Evolutionary conservation across 2,888 invertebrate genomes (phyloP).

Genomic region (Dastarcus helophoroides): DNA sequence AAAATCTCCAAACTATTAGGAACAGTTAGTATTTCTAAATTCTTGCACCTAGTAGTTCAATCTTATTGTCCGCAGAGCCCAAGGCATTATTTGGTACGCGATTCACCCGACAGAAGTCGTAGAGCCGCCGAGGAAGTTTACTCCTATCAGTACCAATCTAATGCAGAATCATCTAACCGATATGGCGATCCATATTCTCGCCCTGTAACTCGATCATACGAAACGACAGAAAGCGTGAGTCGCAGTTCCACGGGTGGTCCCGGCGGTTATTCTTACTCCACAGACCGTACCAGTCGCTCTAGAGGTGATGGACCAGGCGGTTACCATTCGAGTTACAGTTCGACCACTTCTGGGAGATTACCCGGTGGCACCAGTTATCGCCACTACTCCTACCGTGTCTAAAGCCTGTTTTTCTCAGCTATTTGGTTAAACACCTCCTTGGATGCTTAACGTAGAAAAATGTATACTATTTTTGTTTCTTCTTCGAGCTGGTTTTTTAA

Average conservation of each 20-base stretch:
- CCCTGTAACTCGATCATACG: constrained; percentile 54
- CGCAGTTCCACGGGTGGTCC: constrained; percentile 56
- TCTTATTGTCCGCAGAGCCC: constrained; percentile 64
- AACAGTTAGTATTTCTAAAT: too few relatives aligned
- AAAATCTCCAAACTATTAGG: too few relatives aligned
- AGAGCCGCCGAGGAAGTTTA: constrained; percentile 74
- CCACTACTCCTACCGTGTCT: constrained; percentile 80
- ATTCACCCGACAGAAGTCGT: constrained; percentile 55
- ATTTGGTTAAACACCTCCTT: constrained; percentile 2
- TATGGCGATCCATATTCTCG: constrained; percentile 45
- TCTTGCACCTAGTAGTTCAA: too few relatives aligned
- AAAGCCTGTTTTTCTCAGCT: constrained; percentile 29
- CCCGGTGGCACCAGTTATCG: constrained; percentile 75
- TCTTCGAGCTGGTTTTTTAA: too few relatives aligned
- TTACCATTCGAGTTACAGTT: constrained; percentile 67
- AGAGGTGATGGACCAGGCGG: constrained; percentile 66
- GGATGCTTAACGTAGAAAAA: constrained; percentile 3
- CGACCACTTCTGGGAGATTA: constrained; percentile 65
- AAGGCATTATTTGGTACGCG: constrained; percentile 77
- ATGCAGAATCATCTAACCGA: constrained; percentile 41
- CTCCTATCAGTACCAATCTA: constrained; percentile 69
- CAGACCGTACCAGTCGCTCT: constrained; percentile 60
- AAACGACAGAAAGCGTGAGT: constrained; percentile 55
- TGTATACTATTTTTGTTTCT: too few relatives aligned
- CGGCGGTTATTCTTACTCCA: constrained; percentile 59